phyloP scores from a whole-genome alignment of 2,888 invertebrate species.

The Brenthis ino region DNA sequence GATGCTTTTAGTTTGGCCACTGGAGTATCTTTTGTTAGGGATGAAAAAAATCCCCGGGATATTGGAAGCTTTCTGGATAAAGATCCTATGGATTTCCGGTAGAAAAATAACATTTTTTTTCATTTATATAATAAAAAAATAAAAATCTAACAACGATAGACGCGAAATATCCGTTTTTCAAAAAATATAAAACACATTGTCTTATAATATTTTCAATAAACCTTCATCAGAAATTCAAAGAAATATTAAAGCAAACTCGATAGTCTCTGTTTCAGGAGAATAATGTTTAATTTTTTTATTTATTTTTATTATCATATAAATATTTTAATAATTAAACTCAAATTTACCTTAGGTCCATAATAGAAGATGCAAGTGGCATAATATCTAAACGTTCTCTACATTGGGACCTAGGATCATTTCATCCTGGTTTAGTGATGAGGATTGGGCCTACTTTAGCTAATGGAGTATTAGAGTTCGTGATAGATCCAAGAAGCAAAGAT shows the following conservation, averaged over 20 bases:
- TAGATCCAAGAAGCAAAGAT: conserved; percentile 84
- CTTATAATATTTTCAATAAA: too few species aligned
- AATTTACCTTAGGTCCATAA: conserved; percentile 70
- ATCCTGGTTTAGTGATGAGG: conserved; percentile 89
- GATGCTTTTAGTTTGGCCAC: conserved; percentile 86
- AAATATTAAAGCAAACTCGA: too few species aligned
- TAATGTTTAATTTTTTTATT: background rate
- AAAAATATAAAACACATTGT: too few species aligned
- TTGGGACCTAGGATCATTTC: conserved; percentile 88
- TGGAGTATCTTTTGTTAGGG: conserved; percentile 84
- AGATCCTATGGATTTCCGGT: conserved; percentile 89
- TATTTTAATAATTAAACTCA: background rate
- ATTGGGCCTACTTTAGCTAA: conserved; percentile 88
- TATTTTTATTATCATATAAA: background rate
- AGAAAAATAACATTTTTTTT: conserved; percentile 44
- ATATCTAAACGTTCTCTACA: conserved; percentile 87
- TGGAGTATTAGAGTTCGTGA: conserved; percentile 88
- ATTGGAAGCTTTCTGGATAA: conserved; percentile 86
- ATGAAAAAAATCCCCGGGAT: conserved; percentile 85
- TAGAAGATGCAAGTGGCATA: conserved; percentile 86
- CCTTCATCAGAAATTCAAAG: too few species aligned
- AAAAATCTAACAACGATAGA: too few species aligned
- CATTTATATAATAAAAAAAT: background rate
- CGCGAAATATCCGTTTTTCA: too few species aligned
- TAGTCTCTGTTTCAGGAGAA: too few species aligned